Conservation (phyloP, 2,888 invertebrate genomes). For the Imbricaverruca yamaguchii region DNA sequence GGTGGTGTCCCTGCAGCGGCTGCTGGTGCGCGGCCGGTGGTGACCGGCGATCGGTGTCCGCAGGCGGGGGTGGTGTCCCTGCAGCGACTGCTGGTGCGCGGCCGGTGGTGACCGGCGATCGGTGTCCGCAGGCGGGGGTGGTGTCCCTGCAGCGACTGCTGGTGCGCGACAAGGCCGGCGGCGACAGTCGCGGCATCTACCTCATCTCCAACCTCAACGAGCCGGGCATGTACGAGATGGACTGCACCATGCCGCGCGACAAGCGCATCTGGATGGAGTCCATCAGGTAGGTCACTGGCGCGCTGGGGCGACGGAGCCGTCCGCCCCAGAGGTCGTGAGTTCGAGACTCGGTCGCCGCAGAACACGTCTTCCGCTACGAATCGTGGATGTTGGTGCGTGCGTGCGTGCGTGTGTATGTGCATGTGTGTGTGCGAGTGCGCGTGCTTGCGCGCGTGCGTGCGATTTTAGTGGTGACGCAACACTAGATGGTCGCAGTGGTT, state of each 20-base stretch:
- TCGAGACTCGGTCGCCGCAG: no score
- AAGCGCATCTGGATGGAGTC: constrained; percentile 83
- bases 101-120: constrained; percentile 54
- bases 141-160: constrained; percentile 84
- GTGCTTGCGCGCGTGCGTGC: no score
- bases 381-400: not conserved
- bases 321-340: no score
- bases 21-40: constrained; percentile 77
- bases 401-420: not conserved
- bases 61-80: constrained; percentile 88
- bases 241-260: constrained; percentile 77
- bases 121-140: constrained; percentile 66
- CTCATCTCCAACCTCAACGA: constrained; percentile 82
- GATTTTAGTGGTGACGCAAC: no score
- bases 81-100: constrained; percentile 77
- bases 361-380: not conserved
- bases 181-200: constrained; percentile 76
- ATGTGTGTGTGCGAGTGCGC: not conserved
- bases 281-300: constrained; percentile 52
- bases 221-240: constrained; percentile 93
- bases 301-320: no score
- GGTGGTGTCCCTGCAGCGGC: constrained; percentile 81
- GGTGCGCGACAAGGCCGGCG: constrained; percentile 86
- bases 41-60: constrained; percentile 44
- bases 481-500: no score